These are phyloP conservation scores for Caerostris extrusa DNA, from an alignment of 1,140 invertebrate genomes.

Conservation along the genomic window DNA sequence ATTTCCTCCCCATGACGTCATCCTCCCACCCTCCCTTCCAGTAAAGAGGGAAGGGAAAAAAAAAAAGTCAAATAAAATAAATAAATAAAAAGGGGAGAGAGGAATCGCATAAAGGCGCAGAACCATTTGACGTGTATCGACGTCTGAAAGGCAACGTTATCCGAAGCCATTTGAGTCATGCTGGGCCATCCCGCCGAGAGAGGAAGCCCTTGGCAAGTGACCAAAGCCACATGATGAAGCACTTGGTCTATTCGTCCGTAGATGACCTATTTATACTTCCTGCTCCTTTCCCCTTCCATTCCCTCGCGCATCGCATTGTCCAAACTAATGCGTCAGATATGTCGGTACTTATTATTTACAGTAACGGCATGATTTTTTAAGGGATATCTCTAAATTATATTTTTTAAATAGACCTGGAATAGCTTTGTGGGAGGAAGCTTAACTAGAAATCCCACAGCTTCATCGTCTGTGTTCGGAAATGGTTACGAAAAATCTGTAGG, in stretches of 20 bases:
- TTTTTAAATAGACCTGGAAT: no score
- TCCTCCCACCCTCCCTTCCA: neutral
- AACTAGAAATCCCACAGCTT: no score
- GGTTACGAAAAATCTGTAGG: no score
- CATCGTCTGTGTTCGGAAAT: no score
- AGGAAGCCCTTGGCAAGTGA: slow-evolving; percentile 34
- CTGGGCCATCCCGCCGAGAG: neutral
- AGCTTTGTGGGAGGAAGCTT: no score
- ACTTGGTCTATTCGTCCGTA: slow-evolving; percentile 57
- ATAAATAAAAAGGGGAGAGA: neutral
- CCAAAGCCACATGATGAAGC: slow-evolving; percentile 65
- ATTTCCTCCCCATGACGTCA: slow-evolving; percentile 15
- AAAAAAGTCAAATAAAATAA: no score
- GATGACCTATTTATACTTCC: slow-evolving; percentile 61
- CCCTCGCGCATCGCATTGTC: no score
- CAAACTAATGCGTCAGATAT: no score
- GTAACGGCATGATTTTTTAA: no score
- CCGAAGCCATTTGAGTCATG: slow-evolving; percentile 19
- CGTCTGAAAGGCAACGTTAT: slow-evolving; percentile 52
- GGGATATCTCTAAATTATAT: no score
- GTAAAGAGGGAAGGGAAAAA: neutral
- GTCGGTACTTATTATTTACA: no score
- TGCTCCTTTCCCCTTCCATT: neutral
- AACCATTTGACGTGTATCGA: slow-evolving; percentile 62
- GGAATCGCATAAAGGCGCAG: slow-evolving; percentile 27